Evolutionary conservation across 2,888 invertebrate species (phyloP), one percentile per base, ranked within the genome.

Genomic region (Chrysomela aeneicollis): DNA sequence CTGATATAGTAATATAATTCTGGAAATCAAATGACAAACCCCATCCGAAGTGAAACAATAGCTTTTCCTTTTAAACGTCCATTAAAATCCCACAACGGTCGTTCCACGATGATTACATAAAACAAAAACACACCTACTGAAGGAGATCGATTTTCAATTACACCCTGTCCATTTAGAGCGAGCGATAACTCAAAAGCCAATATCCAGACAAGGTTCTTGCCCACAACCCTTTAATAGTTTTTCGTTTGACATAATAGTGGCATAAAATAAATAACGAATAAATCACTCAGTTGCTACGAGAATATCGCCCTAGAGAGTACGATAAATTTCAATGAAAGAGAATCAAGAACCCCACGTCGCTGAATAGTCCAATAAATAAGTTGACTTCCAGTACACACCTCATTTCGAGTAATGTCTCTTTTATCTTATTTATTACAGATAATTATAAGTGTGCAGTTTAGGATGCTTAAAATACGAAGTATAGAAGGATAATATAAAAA

Each of bases 321-420:
- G 26, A 61, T 64, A 67, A 67, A 63, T 64, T 67, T 61, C 50
- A 61, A 60, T 67, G 64, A 67, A 67, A 50, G 61, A 59, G 54
- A 64, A 67, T 67, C 67, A 49, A 63, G 61, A 64, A 53, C 57
- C 46, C 67, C 64, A 64, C 67, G 54, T 64, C 49, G 54, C 47
- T 59, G 61, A 61, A 51, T 67, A 54, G 62, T 47, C 54, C 52
- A 59, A 66, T 63, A 66, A 66, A 66, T 61, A 64, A 52, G 46
- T 55, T 47, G 46, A 57, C 51, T 30, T 35, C 49, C 49, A 9
- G 52, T 60, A 60, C 60, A 60, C 51, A 51, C 51, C 55, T 51
- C 64, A 51, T 30, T 54, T 58, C 42, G 50, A 51, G 59, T 64
- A 42, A 64, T 64, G 60, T 64, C 55, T 60, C 55, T 52, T 64